Evolutionary conservation across 2,888 invertebrate species (phyloP), one percentile per base, ranked within the genome.

Genomic region (Eucera pruinosa): DNA sequence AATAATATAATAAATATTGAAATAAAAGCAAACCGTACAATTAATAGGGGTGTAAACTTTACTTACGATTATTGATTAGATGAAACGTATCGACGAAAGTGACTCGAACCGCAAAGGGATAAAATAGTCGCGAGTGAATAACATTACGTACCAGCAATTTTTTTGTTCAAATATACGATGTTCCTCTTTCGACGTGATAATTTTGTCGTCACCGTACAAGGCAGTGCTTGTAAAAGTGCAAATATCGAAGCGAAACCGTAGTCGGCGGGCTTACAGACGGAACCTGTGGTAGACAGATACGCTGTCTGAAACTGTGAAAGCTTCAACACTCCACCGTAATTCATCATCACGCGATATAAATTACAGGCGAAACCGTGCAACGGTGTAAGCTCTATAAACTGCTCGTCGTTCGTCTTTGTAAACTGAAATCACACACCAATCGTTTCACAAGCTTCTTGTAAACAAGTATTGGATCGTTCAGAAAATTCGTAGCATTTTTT

Each of bases 311-410:
- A 93, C 57, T 91, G 91, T 0, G 90, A 87, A 6, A 93, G 81
- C 6, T 90, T 89, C 57, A 95, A 81, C 52, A 92, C 91, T 1
- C 94, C 94, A 25, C 93, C 93, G 61, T 92, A 90, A 66, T 92
- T 92, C 81, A 93, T 91, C 82, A 95, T 90, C 15, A 95, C 90
- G 9, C 92, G 90, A 74, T 94, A 93, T 25, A 94, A 90, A 83
- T 94, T 93, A 47, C 94, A 92, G 2, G 94, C 94, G 79, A 95
- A 94, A 61, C 93, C 88, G 86, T 94, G 93, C 33, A 94, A 77
- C 0, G 92, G 91, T 7, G 91, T 93, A 15, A 94, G 84, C 65
- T 92, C 89, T 27, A 94, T 89, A 9, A 85, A 88, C 18, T 87
- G 86, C 27, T 92, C 90, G 2, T 87, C 89, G 25, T 89, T 88